Conservation (phyloP, 2,113 vertebrate genomes). For the Myrmecophaga tridactyla region DNA sequence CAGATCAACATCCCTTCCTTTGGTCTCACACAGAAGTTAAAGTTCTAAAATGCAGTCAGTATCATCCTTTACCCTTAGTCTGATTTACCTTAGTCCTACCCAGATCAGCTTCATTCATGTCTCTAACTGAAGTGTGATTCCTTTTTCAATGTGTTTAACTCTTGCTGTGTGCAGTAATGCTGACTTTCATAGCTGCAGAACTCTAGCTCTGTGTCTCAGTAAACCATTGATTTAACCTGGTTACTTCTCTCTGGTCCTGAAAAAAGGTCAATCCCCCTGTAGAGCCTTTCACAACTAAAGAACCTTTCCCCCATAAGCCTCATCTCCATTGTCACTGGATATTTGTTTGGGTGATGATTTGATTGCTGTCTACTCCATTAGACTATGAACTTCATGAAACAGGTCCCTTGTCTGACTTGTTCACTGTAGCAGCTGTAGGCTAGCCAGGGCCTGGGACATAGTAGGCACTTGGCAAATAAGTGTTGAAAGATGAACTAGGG, state of each 20-base stretch:
- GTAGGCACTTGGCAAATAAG: neutral
- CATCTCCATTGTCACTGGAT: neutral
- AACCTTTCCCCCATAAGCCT: neutral
- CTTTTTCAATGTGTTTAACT: too few species aligned
- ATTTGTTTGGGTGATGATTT: neutral
- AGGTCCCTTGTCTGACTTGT: neutral
- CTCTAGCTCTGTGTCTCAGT: too few species aligned
- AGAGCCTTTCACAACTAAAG: neutral
- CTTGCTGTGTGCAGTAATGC: too few species aligned
- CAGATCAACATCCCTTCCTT: too few species aligned
- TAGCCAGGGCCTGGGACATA: neutral
- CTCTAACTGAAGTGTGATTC: too few species aligned
- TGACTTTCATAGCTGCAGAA: too few species aligned
- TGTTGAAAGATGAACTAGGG: neutral
- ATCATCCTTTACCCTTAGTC: too few species aligned
- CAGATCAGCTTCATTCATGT: too few species aligned
- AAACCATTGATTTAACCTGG: neutral
- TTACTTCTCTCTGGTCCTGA: neutral
- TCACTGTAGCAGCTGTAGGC: neutral
- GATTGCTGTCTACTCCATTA: neutral
- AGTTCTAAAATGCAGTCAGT: too few species aligned
- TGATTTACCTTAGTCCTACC: too few species aligned
- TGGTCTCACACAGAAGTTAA: too few species aligned
- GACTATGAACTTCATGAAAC: neutral
- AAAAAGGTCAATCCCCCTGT: neutral